These are phyloP conservation scores for Monodelphis domestica DNA, from an alignment of 2,797 vertebrate species.

Conservation along the genomic window DNA sequence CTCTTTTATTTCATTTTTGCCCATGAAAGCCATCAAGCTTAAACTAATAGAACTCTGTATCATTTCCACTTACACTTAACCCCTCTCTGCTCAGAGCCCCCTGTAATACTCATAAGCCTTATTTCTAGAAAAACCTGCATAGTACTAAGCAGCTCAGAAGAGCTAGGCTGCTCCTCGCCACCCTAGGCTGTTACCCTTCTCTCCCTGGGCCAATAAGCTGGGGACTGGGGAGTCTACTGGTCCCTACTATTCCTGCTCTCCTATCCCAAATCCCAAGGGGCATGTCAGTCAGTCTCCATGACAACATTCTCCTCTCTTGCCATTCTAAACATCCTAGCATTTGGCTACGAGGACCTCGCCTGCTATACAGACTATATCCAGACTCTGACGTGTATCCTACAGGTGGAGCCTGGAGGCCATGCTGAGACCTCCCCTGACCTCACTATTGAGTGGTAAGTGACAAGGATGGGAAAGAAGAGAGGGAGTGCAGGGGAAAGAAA, in stretches of 20 bases:
- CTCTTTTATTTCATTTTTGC: not conserved
- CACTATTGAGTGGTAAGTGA: slow-evolving; percentile 82
- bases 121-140: not conserved
- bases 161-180: not conserved
- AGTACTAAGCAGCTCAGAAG: not conserved
- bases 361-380: slow-evolving; percentile 86
- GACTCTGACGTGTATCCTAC: slow-evolving; percentile 82
- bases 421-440: slow-evolving; percentile 45
- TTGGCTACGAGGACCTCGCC: slow-evolving; percentile 72
- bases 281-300: not conserved
- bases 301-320: not conserved
- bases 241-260: no score
- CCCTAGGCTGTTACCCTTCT: not conserved
- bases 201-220: not conserved
- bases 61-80: not conserved
- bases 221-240: not conserved
- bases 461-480: not conserved
- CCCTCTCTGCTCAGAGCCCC: not conserved
- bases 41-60: not conserved
- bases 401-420: not conserved
- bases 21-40: not conserved
- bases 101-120: not conserved
- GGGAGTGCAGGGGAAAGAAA: rapidly evolving
- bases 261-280: not conserved
- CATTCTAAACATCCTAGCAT: slow-evolving; percentile 69